Base-by-base conservation (phyloP, 2,888 invertebrate genomes). In the Drosophila mimica region DNA sequence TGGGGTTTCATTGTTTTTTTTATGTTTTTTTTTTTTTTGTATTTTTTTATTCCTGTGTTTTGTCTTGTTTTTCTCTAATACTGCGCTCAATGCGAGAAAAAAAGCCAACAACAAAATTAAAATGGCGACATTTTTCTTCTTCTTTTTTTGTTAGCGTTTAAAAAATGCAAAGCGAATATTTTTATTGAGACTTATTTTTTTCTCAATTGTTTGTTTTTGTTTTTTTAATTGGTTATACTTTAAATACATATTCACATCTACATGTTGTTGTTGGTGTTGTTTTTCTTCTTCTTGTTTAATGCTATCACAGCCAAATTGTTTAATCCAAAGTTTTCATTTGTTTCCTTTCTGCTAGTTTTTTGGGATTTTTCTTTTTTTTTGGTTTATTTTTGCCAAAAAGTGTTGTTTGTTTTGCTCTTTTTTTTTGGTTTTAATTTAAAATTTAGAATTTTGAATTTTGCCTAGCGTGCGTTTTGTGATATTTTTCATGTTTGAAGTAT, bases 231-330 rank as follows among this genome's bases (percentile, higher is more conserved):
- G 58, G 58, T 48, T 75, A 80, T 78, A 70, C 74, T 82, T 77
- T 70, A 63, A 74, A 65, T 66, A 62, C 58, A 56, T 73, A 46
- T 61, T 57, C 49, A 60, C 61, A 56, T 68, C 28, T 36, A 38
- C 30, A 33, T 60, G 20, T 60, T 61, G 13, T 53, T 57, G 38
- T 54, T 58, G 36, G 49, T 57, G n/a, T 53, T 56, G 25, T 54
- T 64, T 65, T 48, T 59, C 62, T 60, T 69, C 68, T 61, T 63
- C 70, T 74, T 82, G 79, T 83, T 90, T 89, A 90, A 91, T 91
- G 91, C 92, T 93, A 93, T 93, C 93, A 93, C 93, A 93, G 93
- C 93, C 93, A 93, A 93, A 93, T 93, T 92, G 87, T 92, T 92
- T 89, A 90, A 91, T 91, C 91, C 92, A 91, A 92, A 91, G 89